Base-by-base conservation (phyloP, 2,113 vertebrate genomes). In the Ameiurus melas region DNA sequence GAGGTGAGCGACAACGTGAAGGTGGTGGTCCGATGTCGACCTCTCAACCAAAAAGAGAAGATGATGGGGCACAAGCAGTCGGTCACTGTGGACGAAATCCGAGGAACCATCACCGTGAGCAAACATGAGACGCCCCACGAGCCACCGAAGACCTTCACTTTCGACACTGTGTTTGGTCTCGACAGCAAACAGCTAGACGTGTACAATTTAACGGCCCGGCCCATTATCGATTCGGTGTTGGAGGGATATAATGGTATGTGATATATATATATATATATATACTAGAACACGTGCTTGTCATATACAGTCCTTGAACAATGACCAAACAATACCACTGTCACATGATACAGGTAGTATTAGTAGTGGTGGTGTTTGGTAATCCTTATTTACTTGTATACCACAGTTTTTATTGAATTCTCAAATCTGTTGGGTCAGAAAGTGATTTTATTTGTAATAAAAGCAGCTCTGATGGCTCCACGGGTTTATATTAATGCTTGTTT, bases 111-210 rank as follows among this genome's bases (percentile, higher is more conserved):
- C 70, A 97, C 97, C 0, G 98, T 99, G 0, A 97, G 97, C 81
- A 99, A 99, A 92, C 95, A 96, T 30, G 98, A 99, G 89, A 97
- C 95, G 0, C 95, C 94, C 83, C 97, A 98, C 0, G 98, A 99
- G 85, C 98, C 97, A 33, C 98, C 98, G 0, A 99, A 99, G 94
- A 98, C 97, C 0, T 99, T 99, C 90, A 99, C 98, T 0, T 99
- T 99, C 91, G 98, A 99, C 93, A 99, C 98, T 0, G 98, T 99
- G 89, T 99, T 99, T 93, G 96, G 98, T 64, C 97, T 95, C 19
- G 98, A 99, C 80, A 99, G 98, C 91, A 99, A 99, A 91, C 98
- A 99, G 90, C 95, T 99, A 89, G 98, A 99, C 92, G 98, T 99
- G 73, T 99, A 99, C 93, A 99, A 99, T 86, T 95, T 99, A 92